phyloP scores from a whole-genome alignment of 1,140 invertebrate species.

The Colletes gigas region DNA sequence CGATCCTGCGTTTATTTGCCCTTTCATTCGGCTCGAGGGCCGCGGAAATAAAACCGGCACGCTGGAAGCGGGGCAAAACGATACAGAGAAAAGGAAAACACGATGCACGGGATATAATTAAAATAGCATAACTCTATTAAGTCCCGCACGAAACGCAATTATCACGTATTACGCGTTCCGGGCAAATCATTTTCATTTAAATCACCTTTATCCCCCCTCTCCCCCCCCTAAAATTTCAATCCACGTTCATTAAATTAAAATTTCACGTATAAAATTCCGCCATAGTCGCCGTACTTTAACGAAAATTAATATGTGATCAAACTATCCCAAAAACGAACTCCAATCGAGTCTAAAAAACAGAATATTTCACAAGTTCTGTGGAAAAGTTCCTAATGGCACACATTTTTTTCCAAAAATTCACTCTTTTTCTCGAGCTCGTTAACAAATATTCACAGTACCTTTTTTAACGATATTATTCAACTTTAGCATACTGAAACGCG shows the following conservation, averaged over 20 bases:
- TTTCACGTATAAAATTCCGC: not conserved
- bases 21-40: not conserved
- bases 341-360: not conserved
- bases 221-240: slow-evolving; percentile 24
- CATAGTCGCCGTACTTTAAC: not conserved
- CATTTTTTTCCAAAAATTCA: no score
- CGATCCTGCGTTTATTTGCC: not conserved
- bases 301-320: slow-evolving; percentile 18
- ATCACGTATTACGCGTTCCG: slow-evolving; percentile 34
- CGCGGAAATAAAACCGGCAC: not conserved
- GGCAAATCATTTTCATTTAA: slow-evolving; percentile 44
- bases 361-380: no score
- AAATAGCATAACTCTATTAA: slow-evolving; percentile 36
- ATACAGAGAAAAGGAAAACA: not conserved
- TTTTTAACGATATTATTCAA: no score
- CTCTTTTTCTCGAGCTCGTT: no score
- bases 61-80: not conserved
- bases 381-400: no score
- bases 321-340: not conserved
- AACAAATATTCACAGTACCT: no score
- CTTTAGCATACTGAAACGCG: no score
- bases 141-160: slow-evolving; percentile 30
- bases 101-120: slow-evolving; percentile 21
- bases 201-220: slow-evolving; percentile 12
- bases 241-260: slow-evolving; percentile 28